These are phyloP conservation scores for Cyclophora albipunctata DNA, from an alignment of 2,888 invertebrate genomes.

Conservation along the genomic window DNA sequence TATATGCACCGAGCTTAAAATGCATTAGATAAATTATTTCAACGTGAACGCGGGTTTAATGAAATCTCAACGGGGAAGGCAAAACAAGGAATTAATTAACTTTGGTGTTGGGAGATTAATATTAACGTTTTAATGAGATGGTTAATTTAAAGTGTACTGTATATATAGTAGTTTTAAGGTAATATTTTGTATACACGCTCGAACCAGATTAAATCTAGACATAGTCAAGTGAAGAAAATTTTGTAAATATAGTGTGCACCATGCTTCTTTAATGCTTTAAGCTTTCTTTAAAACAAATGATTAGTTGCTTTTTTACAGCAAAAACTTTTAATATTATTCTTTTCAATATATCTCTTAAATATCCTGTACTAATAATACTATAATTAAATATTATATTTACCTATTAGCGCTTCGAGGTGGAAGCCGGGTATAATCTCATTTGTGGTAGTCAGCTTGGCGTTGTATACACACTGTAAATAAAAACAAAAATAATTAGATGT, in stretches of 20 bases:
- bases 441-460: constrained; percentile 75
- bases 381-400: constrained; percentile 32
- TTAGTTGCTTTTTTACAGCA: too few relatives aligned
- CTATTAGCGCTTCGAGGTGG: constrained; percentile 73
- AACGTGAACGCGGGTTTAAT: background rate
- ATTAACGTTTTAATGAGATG: background rate
- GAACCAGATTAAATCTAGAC: too few relatives aligned
- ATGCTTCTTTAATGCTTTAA: too few relatives aligned
- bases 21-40: constrained; percentile 39
- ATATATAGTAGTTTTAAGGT: too few relatives aligned
- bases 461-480: constrained; percentile 54
- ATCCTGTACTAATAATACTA: too few relatives aligned
- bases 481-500: constrained; percentile 5
- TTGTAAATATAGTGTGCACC: too few relatives aligned
- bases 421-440: constrained; percentile 67
- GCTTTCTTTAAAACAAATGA: too few relatives aligned
- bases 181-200: too few relatives aligned
- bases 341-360: too few relatives aligned
- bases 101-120: background rate
- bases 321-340: too few relatives aligned
- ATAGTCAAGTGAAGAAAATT: too few relatives aligned
- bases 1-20: constrained; percentile 23
- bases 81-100: background rate
- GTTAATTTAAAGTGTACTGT: background rate
- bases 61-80: background rate